Percentiles rank a stretch among this genome's conserved stretches.
Conservation (phyloP, 23 tunicate species). For the Aplidium turbinatum region DNA sequence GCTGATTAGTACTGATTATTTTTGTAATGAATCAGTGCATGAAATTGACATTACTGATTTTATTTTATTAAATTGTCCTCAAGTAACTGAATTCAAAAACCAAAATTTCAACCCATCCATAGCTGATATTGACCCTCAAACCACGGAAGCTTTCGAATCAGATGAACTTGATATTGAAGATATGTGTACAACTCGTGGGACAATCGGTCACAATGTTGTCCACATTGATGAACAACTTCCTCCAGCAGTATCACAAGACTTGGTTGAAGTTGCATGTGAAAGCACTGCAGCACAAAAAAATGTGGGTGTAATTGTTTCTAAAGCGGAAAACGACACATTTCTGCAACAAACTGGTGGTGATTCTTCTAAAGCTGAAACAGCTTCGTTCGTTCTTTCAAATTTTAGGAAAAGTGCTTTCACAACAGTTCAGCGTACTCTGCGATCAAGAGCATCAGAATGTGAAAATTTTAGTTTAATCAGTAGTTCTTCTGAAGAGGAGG, state of each 20-base stretch:
- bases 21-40: constrained; percentile 70
- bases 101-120: neutral
- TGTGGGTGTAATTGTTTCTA: too few species aligned
- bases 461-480: neutral
- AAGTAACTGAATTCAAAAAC: constrained; percentile 55
- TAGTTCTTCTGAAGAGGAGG: constrained; percentile 26
- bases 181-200: neutral
- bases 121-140: too few species aligned
- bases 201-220: too few species aligned
- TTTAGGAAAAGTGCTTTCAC: constrained; percentile 49
- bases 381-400: neutral
- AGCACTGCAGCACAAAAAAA: too few species aligned
- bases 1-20: constrained; percentile 56
- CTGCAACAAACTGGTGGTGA: too few species aligned
- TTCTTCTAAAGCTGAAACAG: too few species aligned
- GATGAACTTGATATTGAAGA: constrained; percentile 29
- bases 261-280: too few species aligned
- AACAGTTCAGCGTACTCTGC: constrained; percentile 8
- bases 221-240: too few species aligned
- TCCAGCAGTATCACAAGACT: too few species aligned
- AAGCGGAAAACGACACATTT: too few species aligned
- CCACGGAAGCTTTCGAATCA: too few species aligned
- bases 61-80: constrained; percentile 73
- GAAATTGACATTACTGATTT: constrained; percentile 95
- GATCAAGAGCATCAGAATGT: neutral